Percentiles rank a stretch among this genome's conserved stretches.
These are phyloP conservation scores for Oscheius myriophilus DNA, from an alignment of 2,888 invertebrate genomes.

Conservation along the genomic window DNA sequence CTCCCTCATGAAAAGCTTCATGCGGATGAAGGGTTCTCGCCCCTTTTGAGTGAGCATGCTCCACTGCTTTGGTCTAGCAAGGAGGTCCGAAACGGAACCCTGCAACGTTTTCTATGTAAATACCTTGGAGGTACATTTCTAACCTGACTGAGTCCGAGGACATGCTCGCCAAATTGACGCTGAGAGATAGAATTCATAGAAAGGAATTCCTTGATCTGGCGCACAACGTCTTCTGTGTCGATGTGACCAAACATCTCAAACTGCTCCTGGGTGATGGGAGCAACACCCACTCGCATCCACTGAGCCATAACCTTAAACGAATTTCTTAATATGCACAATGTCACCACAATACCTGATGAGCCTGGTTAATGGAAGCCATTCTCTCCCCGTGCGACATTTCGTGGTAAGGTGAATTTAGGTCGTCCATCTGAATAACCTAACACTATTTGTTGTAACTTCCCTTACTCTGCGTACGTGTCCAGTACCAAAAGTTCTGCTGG, in stretches of 20 bases:
- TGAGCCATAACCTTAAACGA: constrained; percentile 41
- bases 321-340: background rate
- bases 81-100: constrained; percentile 94
- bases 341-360: constrained; percentile 17
- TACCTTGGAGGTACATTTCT: constrained; percentile 46
- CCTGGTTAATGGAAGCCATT: constrained; percentile 34
- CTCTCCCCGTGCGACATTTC: constrained; percentile 31
- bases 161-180: constrained; percentile 95
- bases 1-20: constrained; percentile 89
- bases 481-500: constrained; percentile 26
- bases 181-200: constrained; percentile 82
- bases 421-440: constrained; percentile 24
- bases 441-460: background rate
- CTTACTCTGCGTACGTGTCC: constrained; percentile 22
- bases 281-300: constrained; percentile 78
- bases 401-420: constrained; percentile 24
- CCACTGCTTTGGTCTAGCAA: constrained; percentile 98
- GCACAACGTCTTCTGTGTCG: constrained; percentile 96
- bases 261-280: constrained; percentile 97
- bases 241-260: constrained; percentile 92
- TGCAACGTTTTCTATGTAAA: constrained; percentile 14
- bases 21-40: constrained; percentile 93
- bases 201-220: constrained; percentile 73
- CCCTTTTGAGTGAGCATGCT: constrained; percentile 92
- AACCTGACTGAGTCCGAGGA: constrained; percentile 88